Evolutionary conservation across 2,797 vertebrate genomes (phyloP).

Genomic region (Miichthys miiuy): DNA sequence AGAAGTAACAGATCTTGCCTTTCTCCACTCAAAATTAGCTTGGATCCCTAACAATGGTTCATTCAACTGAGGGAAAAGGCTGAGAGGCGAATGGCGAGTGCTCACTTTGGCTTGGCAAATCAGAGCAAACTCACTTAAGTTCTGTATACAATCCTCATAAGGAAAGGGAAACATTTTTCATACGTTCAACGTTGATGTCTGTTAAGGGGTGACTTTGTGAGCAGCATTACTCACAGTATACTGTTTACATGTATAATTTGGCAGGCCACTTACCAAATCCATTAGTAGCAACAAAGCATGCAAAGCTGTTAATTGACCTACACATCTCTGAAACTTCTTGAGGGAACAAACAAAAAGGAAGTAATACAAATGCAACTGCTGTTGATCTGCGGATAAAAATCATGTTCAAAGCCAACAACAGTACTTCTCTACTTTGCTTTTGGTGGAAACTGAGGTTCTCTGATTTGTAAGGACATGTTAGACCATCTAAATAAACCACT

Average conservation of each 20-base stretch:
- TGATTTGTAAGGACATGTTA: slow-evolving; percentile 27
- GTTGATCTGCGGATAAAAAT: slow-evolving; percentile 1
- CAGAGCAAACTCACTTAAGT: slow-evolving; percentile 44
- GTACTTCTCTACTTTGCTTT: slow-evolving; percentile 11
- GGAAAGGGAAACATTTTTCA: slow-evolving; percentile 52
- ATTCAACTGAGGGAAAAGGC: slow-evolving; percentile 58
- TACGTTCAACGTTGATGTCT: slow-evolving; percentile 35
- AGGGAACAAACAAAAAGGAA: slow-evolving; percentile 8
- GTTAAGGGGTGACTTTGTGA: slow-evolving; percentile 29
- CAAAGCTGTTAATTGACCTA: slow-evolving; percentile 51
- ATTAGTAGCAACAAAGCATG: slow-evolving; percentile 54
- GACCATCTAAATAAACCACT: slow-evolving; percentile 17
- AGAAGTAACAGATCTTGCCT: slow-evolving; percentile 50
- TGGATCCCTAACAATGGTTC: slow-evolving; percentile 72
- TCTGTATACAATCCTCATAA: slow-evolving; percentile 60
- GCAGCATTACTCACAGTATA: slow-evolving; percentile 31
- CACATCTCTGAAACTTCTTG: slow-evolving; percentile 24
- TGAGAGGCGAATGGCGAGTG: slow-evolving; percentile 45
- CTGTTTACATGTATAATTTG: slow-evolving; percentile 63
- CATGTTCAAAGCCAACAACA: background rate
- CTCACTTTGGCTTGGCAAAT: slow-evolving; percentile 63
- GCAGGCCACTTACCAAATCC: slow-evolving; percentile 41
- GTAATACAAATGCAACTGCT: background rate
- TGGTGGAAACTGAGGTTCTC: slow-evolving; percentile 11
- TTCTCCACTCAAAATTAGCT: slow-evolving; percentile 64